Evolutionary conservation across 2,797 vertebrate genomes (phyloP).

Genomic region (Nyctibius grandis): DNA sequence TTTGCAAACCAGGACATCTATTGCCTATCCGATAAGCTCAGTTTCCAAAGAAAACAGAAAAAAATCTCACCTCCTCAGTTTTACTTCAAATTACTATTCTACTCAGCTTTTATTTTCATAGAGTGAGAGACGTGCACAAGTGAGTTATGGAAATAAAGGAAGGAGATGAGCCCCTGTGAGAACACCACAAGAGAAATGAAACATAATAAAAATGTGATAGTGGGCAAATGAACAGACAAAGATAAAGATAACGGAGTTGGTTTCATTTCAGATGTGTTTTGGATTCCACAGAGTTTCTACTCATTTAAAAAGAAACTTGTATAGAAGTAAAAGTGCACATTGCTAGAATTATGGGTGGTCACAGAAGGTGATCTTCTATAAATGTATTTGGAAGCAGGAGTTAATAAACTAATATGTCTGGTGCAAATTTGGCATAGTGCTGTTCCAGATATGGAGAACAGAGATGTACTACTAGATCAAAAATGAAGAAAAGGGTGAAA

Average conservation of each 20-base stretch:
- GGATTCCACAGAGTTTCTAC: background rate
- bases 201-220: background rate
- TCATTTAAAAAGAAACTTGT: background rate
- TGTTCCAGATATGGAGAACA: background rate
- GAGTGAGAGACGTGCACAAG: background rate
- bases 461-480: background rate
- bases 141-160: background rate
- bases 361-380: background rate
- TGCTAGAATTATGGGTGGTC: background rate
- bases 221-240: background rate
- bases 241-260: background rate
- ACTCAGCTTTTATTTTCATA: background rate
- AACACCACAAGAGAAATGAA: background rate
- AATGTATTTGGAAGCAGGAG: background rate
- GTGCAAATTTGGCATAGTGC: background rate
- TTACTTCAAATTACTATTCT: background rate
- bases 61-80: background rate
- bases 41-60: background rate
- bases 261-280: background rate
- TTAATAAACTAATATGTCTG: background rate
- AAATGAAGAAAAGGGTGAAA: background rate
- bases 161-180: background rate
- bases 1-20: conserved; percentile 46
- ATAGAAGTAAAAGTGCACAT: background rate
- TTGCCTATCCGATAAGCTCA: background rate